phyloP scores from a whole-genome alignment of 1,140 invertebrate species.

The Drosophila punjabiensis region DNA sequence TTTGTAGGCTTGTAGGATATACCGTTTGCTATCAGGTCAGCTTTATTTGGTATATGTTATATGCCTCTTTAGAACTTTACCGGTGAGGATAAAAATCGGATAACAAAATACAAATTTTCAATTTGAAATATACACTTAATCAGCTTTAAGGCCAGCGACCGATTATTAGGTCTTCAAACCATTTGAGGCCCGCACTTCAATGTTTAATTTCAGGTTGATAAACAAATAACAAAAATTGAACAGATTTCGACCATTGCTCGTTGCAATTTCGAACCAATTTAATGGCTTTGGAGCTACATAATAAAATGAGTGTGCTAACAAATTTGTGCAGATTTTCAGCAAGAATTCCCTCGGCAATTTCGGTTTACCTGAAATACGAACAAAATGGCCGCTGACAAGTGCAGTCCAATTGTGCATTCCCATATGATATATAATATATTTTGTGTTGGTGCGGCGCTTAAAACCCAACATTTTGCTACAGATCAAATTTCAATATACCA shows the following conservation, averaged over 20 bases:
- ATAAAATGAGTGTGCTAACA: constrained; percentile 30
- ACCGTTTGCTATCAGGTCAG: no score
- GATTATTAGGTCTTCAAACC: background rate
- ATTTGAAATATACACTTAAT: background rate
- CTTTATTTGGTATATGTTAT: no score
- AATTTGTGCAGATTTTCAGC: constrained; percentile 60
- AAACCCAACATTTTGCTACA: constrained; percentile 20
- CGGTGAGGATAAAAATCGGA: background rate
- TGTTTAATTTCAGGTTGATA: constrained; percentile 2
- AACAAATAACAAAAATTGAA: constrained; percentile 17
- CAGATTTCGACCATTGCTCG: background rate
- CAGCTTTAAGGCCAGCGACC: background rate
- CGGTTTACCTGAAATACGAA: constrained; percentile 26
- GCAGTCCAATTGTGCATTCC: constrained; percentile 12
- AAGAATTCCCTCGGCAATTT: constrained; percentile 51
- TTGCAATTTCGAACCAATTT: constrained; percentile 24
- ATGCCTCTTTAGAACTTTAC: background rate
- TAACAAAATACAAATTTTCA: background rate
- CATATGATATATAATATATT: constrained; percentile 24
- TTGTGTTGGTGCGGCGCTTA: background rate
- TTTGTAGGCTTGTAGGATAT: no score
- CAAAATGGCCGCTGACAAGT: constrained; percentile 34
- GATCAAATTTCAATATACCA: constrained; percentile 25
- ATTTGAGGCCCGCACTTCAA: background rate
- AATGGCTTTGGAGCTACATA: constrained; percentile 40